A percentile compares a stretch with the other conserved stretches of the same genome.
Evolutionary conservation across 1,140 invertebrate species (phyloP).

Genomic region (Manduca sexta): DNA sequence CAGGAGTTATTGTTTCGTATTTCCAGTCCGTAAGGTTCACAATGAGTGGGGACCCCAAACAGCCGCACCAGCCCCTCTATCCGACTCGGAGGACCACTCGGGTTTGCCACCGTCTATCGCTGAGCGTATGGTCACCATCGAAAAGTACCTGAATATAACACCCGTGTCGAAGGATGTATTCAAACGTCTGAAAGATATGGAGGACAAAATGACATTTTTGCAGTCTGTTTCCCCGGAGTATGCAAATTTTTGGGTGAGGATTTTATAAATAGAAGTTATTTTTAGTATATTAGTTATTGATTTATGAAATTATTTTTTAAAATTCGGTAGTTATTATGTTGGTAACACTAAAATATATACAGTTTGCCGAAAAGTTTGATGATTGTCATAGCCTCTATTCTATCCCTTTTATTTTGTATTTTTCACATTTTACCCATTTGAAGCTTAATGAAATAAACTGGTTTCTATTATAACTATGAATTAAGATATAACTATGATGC

Average conservation of each 20-base stretch:
- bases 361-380: too few relatives aligned
- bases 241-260: slow-evolving; percentile 76
- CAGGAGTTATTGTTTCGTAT: not conserved
- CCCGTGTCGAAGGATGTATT: slow-evolving; percentile 77
- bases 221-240: slow-evolving; percentile 83
- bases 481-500: too few relatives aligned
- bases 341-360: too few relatives aligned
- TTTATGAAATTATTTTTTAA: too few relatives aligned
- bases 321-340: too few relatives aligned
- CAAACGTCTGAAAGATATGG: slow-evolving; percentile 77
- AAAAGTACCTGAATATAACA: slow-evolving; percentile 50
- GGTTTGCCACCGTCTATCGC: slow-evolving; percentile 35
- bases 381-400: too few relatives aligned
- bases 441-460: too few relatives aligned
- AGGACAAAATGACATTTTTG: slow-evolving; percentile 78
- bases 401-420: too few relatives aligned
- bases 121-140: slow-evolving; percentile 38
- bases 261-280: too few relatives aligned
- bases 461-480: too few relatives aligned
- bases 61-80: slow-evolving; percentile 7
- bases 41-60: slow-evolving; percentile 66
- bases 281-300: too few relatives aligned
- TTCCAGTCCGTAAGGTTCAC: slow-evolving; percentile 48
- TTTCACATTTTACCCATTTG: too few relatives aligned
- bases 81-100: not conserved